Percentiles rank a stretch among this genome's conserved stretches.
These are phyloP conservation scores for Octopus sinensis DNA, from an alignment of 1,140 invertebrate species.

Conservation along the genomic window DNA sequence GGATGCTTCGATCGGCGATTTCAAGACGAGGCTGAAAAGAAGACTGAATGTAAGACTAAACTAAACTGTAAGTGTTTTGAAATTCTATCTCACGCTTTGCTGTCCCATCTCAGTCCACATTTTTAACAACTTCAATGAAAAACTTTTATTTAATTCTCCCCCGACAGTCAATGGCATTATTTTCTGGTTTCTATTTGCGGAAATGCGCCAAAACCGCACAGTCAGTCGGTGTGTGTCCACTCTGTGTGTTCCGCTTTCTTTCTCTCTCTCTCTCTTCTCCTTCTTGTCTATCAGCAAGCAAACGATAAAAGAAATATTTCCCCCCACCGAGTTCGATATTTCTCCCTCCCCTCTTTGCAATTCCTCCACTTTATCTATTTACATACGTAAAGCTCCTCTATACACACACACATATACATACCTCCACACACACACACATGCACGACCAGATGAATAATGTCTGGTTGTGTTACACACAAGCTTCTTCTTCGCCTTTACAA, in stretches of 20 bases:
- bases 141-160: background rate
- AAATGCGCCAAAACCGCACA: background rate
- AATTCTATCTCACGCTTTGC: background rate
- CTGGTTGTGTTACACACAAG: no score
- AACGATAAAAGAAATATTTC: background rate
- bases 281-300: background rate
- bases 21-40: slow-evolving; percentile 10
- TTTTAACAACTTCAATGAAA: background rate
- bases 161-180: background rate
- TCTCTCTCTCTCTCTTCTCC: background rate
- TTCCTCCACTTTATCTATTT: background rate
- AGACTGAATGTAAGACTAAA: background rate
- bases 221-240: background rate
- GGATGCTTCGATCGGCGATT: slow-evolving; percentile 14
- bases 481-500: no score
- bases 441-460: background rate
- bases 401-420: background rate
- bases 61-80: slow-evolving; percentile 5
- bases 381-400: background rate
- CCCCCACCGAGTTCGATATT: background rate
- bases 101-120: background rate
- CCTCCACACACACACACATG: background rate
- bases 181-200: background rate
- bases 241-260: background rate
- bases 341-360: background rate